A percentile compares a stretch with the other conserved stretches of the same genome.
phyloP scores from a whole-genome alignment of 2,113 vertebrate species.

The Rhegmatorhina hoffmannsi region DNA sequence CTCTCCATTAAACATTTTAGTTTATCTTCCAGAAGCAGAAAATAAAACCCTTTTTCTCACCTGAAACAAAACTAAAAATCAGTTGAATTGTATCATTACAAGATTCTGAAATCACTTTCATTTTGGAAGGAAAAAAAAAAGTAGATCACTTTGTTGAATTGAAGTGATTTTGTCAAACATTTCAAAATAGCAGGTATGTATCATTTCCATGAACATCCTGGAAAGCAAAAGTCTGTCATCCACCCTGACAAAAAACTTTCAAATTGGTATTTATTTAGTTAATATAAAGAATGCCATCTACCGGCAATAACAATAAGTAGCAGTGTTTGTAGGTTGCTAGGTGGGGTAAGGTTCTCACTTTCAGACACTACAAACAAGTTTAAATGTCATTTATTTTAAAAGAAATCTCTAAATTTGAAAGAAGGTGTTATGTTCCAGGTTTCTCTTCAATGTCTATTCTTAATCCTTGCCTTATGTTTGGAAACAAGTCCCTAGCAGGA shows the following conservation, averaged over 20 bases:
- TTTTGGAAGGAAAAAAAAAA: not conserved
- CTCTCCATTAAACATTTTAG: not conserved
- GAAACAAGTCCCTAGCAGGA: not conserved
- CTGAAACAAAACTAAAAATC: not conserved
- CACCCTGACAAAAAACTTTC: not conserved
- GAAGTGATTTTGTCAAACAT: not conserved
- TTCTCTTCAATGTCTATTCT: not conserved
- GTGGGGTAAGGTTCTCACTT: not conserved
- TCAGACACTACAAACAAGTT: not conserved
- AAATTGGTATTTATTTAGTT: not conserved
- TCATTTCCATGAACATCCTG: not conserved
- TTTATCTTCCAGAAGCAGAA: not conserved
- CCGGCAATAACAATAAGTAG: slow-evolving; percentile 20
- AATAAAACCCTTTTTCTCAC: not conserved
- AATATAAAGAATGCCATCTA: slow-evolving; percentile 64
- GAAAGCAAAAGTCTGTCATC: not conserved
- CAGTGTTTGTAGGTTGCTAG: not conserved
- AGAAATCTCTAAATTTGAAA: not conserved
- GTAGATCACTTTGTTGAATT: not conserved
- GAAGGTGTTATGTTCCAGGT: not conserved
- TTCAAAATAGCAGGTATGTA: not conserved
- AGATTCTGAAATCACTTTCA: not conserved
- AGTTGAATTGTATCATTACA: not conserved
- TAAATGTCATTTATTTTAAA: not conserved
- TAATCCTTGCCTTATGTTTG: not conserved